Conservation (phyloP, 2,888 invertebrate genomes). For the Acleris sparsana region DNA sequence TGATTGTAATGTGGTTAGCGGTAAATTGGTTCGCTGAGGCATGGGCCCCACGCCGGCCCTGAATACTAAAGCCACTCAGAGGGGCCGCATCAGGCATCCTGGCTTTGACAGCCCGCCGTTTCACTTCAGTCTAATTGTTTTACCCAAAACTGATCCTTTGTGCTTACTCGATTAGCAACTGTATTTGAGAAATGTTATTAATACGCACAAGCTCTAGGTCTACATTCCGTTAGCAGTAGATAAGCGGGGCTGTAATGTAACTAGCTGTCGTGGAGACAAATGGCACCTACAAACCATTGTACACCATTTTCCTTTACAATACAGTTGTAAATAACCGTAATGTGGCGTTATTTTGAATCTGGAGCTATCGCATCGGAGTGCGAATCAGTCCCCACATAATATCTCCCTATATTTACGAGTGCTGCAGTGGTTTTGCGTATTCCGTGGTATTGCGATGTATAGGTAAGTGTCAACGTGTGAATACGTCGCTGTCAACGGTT, state of each 20-base stretch:
- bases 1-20: constrained; percentile 29
- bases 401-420: constrained; percentile 8
- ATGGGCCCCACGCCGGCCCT: constrained; percentile 13
- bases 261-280: constrained; percentile 15
- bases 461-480: background rate
- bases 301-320: constrained; percentile 6
- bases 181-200: constrained; percentile 15
- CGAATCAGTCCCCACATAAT: constrained; percentile 6
- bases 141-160: constrained; percentile 32
- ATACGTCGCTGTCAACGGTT: background rate
- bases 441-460: constrained; percentile 2
- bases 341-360: background rate
- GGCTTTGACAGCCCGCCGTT: constrained; percentile 33
- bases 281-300: constrained; percentile 3
- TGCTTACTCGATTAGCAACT: constrained; percentile 28
- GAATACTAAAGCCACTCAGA: constrained; percentile 27
- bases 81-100: constrained; percentile 28
- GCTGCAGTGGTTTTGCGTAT: background rate
- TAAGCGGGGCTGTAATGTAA: constrained; percentile 14
- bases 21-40: constrained; percentile 30
- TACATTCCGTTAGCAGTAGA: constrained; percentile 9
- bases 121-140: constrained; percentile 29
- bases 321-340: constrained; percentile 6
- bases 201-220: constrained; percentile 20
- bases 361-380: constrained; percentile 4